These are phyloP conservation scores for Drosophila tripunctata DNA, from an alignment of 2,888 invertebrate genomes.

Conservation along the genomic window DNA sequence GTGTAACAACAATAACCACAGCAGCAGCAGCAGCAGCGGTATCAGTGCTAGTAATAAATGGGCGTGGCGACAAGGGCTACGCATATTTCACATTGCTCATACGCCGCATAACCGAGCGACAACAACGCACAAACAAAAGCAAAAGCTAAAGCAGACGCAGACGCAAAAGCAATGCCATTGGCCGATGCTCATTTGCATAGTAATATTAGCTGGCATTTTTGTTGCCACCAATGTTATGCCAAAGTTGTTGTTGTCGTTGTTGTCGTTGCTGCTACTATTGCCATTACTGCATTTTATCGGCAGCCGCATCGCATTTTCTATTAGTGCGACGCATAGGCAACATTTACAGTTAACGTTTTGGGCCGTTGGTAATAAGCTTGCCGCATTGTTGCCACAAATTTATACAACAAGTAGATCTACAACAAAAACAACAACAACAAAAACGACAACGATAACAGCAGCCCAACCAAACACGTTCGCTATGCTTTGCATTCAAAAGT, in stretches of 20 bases:
- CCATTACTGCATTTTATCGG: constrained; percentile 61
- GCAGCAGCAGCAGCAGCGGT: constrained; percentile 7
- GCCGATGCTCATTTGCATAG: constrained; percentile 78
- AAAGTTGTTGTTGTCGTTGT: constrained; percentile 21
- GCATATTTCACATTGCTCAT: constrained; percentile 71
- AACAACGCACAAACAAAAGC: constrained; percentile 10
- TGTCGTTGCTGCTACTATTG: constrained; percentile 25
- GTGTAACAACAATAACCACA: constrained; percentile 33
- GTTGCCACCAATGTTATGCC: constrained; percentile 35
- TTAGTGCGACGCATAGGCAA: constrained; percentile 75
- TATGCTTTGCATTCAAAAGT: constrained; percentile 48
- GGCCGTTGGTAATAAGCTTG: constrained; percentile 65
- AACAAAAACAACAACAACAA: constrained; percentile 18
- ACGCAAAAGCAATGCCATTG: constrained; percentile 44
- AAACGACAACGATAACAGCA: constrained; percentile 25
- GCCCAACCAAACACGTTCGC: constrained; percentile 42
- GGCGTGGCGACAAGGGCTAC: constrained; percentile 50
- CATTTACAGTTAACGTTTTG: constrained; percentile 69
- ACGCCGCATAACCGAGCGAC: constrained; percentile 52
- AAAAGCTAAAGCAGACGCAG: constrained; percentile 1
- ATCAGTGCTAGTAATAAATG: constrained; percentile 27
- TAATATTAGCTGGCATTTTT: constrained; percentile 67
- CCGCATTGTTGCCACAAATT: constrained; percentile 63
- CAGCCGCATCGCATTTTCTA: constrained; percentile 75
- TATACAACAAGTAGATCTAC: constrained; percentile 36